These are phyloP conservation scores for Medauroidea extradentata DNA, from an alignment of 1,140 invertebrate genomes.

Conservation along the genomic window DNA sequence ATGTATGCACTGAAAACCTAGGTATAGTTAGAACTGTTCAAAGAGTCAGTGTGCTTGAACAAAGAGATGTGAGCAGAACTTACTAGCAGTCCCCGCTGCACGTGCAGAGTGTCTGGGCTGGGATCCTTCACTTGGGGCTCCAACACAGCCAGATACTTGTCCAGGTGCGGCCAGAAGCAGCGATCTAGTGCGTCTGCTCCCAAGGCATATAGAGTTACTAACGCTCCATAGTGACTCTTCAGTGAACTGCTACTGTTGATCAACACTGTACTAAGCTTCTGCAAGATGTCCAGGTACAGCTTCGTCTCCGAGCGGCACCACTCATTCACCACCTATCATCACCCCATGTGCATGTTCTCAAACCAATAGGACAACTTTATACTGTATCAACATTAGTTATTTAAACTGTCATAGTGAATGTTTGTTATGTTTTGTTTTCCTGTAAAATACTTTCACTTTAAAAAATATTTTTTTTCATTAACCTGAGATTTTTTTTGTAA, in stretches of 20 bases:
- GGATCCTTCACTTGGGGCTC: background rate
- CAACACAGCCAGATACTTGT: slow-evolving; percentile 3
- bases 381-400: too few species aligned
- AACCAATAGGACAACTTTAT: too few species aligned
- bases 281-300: slow-evolving; percentile 5
- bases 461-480: too few species aligned
- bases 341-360: too few species aligned
- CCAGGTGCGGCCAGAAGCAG: slow-evolving; percentile 8
- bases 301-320: slow-evolving; percentile 5
- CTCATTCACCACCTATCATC: background rate
- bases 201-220: background rate
- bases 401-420: too few species aligned
- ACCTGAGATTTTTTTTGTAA: too few species aligned
- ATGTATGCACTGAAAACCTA: too few species aligned
- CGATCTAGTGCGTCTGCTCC: slow-evolving; percentile 1
- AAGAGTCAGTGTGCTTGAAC: too few species aligned
- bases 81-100: background rate
- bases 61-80: background rate
- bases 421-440: too few species aligned
- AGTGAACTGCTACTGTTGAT: background rate
- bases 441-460: too few species aligned
- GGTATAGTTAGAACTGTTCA: too few species aligned
- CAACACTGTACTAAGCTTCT: background rate
- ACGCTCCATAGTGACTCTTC: background rate
- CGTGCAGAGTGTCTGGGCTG: background rate